These are phyloP conservation scores for Sarotherodon lohbergeri DNA, from an alignment of 2,113 vertebrate genomes.

Conservation along the genomic window DNA sequence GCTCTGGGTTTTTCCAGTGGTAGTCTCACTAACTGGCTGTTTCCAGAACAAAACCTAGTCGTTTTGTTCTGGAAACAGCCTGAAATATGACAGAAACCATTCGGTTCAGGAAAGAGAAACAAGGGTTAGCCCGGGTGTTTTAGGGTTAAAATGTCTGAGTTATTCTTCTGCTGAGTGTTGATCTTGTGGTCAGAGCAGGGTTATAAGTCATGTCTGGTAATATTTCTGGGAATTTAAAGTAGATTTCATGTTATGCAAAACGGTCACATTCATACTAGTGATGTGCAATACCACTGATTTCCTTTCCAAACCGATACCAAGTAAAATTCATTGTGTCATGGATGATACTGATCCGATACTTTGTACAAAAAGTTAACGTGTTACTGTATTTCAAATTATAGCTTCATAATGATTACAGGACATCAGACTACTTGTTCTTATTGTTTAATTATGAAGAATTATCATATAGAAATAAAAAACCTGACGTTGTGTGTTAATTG, in stretches of 20 bases:
- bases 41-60: neutral
- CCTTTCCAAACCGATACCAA: neutral
- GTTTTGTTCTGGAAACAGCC: neutral
- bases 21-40: neutral
- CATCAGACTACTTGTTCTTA: neutral
- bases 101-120: neutral
- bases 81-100: neutral
- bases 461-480: neutral
- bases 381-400: neutral
- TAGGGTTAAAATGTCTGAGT: neutral
- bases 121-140: accelerated
- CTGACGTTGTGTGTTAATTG: too few relatives aligned
- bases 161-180: neutral
- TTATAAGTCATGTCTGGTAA: neutral
- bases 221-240: neutral
- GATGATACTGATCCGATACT: neutral
- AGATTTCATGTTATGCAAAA: neutral
- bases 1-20: neutral
- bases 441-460: neutral
- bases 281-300: neutral
- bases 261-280: neutral
- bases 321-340: accelerated
- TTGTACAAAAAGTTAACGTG: neutral
- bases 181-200: neutral
- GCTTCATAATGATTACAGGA: neutral